Conservation (phyloP, 1,140 invertebrate genomes). For the Pseudomyrmex cubaensis region DNA sequence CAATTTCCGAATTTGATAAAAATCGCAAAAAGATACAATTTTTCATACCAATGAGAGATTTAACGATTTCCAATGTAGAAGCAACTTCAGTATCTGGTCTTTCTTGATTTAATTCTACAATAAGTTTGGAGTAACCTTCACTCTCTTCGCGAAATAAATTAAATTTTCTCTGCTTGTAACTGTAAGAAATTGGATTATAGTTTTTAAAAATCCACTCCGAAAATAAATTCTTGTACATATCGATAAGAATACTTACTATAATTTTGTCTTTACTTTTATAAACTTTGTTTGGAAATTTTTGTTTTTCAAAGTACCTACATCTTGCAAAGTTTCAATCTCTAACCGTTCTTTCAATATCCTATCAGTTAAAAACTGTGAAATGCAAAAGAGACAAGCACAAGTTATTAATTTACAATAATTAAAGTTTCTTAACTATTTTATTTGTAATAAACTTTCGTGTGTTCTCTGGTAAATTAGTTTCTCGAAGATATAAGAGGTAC, state of each 20-base stretch:
- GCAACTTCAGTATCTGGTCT: conserved; percentile 88
- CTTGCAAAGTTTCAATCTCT: conserved; percentile 96
- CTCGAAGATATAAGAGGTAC: neutral
- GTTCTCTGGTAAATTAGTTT: neutral
- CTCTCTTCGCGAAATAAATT: conserved; percentile 99
- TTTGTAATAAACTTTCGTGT: neutral
- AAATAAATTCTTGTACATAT: conserved; percentile 4
- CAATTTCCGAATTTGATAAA: no score
- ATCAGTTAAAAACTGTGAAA: conserved; percentile 90
- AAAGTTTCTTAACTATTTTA: neutral
- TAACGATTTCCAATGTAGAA: conserved; percentile 92
- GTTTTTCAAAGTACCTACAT: conserved; percentile 96
- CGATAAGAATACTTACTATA: conserved; percentile 92
- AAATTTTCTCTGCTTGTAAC: conserved; percentile 99
- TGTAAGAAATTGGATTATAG: conserved; percentile 85
- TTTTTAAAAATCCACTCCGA: neutral
- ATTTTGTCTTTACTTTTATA: conserved; percentile 98
- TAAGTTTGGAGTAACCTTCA: conserved; percentile 99
- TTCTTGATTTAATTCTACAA: conserved; percentile 97
- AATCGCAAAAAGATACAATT: conserved; percentile 7
- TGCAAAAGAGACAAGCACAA: conserved; percentile 65
- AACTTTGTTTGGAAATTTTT: conserved; percentile 97
- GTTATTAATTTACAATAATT: no score
- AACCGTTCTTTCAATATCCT: conserved; percentile 95
- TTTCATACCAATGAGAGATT: conserved; percentile 95